Evolutionary conservation across 2,888 invertebrate species (phyloP).

Genomic region (Stenolophus ochropezus): DNA sequence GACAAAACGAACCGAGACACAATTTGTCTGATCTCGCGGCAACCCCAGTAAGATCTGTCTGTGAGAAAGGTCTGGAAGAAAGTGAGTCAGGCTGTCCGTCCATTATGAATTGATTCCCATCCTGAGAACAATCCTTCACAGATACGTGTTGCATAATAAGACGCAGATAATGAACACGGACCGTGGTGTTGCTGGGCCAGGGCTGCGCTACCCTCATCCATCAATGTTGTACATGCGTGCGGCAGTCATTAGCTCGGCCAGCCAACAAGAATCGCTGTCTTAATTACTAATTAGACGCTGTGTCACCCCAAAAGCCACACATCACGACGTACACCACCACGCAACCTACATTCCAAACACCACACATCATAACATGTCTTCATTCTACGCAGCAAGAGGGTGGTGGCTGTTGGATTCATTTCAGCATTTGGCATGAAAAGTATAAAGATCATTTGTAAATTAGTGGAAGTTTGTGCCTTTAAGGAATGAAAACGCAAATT

Average conservation of each 20-base stretch:
- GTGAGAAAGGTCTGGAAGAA: background rate
- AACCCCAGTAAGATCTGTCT: too few relatives aligned
- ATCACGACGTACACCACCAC: too few relatives aligned
- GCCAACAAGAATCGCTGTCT: constrained; percentile 54
- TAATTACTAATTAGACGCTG: constrained; percentile 55
- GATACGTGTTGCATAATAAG: constrained; percentile 49
- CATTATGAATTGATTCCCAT: constrained; percentile 43
- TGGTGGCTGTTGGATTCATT: too few relatives aligned
- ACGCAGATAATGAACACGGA: constrained; percentile 35
- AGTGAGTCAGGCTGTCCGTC: constrained; percentile 7
- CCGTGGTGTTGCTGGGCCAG: background rate
- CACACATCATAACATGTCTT: too few relatives aligned
- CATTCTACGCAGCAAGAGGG: too few relatives aligned
- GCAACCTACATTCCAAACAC: too few relatives aligned
- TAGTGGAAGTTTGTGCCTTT: too few relatives aligned
- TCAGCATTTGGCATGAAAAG: too few relatives aligned
- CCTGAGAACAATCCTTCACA: constrained; percentile 40
- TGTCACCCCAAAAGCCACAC: constrained; percentile 24
- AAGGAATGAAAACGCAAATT: too few relatives aligned
- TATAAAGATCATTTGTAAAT: too few relatives aligned
- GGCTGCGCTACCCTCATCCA: constrained; percentile 47
- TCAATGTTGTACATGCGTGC: constrained; percentile 55
- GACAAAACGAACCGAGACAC: too few relatives aligned
- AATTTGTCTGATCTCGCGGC: too few relatives aligned
- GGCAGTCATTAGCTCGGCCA: constrained; percentile 47